phyloP scores from a whole-genome alignment of 2,797 vertebrate genomes.

The Danio choprae region DNA sequence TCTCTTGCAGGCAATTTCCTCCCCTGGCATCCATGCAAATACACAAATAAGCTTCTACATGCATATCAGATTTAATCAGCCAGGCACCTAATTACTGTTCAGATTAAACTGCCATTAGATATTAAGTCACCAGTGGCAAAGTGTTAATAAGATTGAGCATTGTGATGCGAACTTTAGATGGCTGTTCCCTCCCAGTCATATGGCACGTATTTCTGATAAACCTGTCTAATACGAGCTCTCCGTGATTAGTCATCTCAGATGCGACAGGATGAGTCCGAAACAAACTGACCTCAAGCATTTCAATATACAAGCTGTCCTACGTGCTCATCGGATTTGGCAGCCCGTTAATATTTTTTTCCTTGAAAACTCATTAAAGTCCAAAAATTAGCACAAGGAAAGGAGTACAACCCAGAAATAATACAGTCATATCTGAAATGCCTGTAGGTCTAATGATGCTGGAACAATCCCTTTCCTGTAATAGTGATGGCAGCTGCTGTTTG shows the following conservation, averaged over 20 bases:
- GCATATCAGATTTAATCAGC: conserved; percentile 81
- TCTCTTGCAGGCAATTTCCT: conserved; percentile 31
- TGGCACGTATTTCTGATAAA: conserved; percentile 38
- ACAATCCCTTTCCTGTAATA: conserved; percentile 50
- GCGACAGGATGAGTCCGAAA: conserved; percentile 6
- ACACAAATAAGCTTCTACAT: conserved; percentile 67
- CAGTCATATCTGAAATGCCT: conserved; percentile 34
- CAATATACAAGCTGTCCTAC: conserved; percentile 14
- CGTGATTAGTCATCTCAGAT: conserved; percentile 23
- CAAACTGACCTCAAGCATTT: conserved; percentile 15
- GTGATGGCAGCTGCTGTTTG: conserved; percentile 59
- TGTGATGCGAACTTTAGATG: conserved; percentile 44
- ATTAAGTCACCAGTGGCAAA: conserved; percentile 58
- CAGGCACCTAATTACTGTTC: conserved; percentile 70
- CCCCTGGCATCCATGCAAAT: conserved; percentile 55
- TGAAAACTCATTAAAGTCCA: conserved; percentile 35
- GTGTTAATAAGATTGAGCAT: conserved; percentile 47
- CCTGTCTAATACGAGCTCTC: conserved; percentile 23
- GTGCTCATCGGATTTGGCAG: conserved; percentile 19
- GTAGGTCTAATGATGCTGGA: conserved; percentile 51
- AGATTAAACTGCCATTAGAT: conserved; percentile 71
- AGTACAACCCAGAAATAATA: conserved; percentile 30
- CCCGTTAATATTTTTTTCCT: conserved; percentile 10
- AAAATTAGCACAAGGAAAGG: conserved; percentile 27
- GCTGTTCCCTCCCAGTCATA: conserved; percentile 23